Base-by-base conservation (phyloP, 2,113 vertebrate species). In the Todiramphus chloris region DNA sequence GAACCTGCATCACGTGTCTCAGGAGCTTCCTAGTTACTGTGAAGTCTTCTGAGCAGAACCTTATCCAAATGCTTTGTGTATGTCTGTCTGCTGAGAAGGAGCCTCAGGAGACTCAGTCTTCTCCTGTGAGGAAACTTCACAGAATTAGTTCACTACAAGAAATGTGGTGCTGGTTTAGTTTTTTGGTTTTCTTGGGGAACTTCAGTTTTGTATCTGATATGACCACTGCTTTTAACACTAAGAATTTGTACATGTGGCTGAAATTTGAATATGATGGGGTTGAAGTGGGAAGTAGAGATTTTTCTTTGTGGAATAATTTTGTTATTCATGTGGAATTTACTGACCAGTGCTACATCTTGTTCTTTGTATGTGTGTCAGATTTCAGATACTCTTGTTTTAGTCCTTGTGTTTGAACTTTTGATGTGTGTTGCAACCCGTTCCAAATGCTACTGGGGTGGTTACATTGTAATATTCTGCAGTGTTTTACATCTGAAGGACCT, bases 381-480 rank as follows among this genome's bases (percentile, higher is more conserved):
- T 96, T 83, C 73, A 81, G 60, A 60, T 44, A 87, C 82, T 94
- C 78, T 75, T 78, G 51, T 94, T 94, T 92, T 75, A 89, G 33
- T 64, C 60, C 48, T 82, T 60, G 66, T 81, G 69, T 89, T 92
- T 95, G 87, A 94, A 93, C 84, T 89, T 93, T 39, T 89, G 64
- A 56, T 83, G 16, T 79, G 66, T 80, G 63, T 58, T 96, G 78
- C 93, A 93, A 62, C 28, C 41, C 27, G 28, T 83, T 44, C 72
- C 63, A 93, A 94, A 83, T 92, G 72, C 85, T 95, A n/a, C 79
- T 78, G 56, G 67, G 44, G 92, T 74, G 59, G 41, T 90, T 93
- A 58, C 50, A 6, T 50, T 69, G 41, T 56, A 87, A 50, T 93
- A 83, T 44, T 43, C 56, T 93, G 53, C 64, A 37, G 2, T 77